A percentile compares a stretch with the other conserved stretches of the same genome.
Conservation (phyloP, 2,888 invertebrate genomes). For the Megamerina dolium region DNA sequence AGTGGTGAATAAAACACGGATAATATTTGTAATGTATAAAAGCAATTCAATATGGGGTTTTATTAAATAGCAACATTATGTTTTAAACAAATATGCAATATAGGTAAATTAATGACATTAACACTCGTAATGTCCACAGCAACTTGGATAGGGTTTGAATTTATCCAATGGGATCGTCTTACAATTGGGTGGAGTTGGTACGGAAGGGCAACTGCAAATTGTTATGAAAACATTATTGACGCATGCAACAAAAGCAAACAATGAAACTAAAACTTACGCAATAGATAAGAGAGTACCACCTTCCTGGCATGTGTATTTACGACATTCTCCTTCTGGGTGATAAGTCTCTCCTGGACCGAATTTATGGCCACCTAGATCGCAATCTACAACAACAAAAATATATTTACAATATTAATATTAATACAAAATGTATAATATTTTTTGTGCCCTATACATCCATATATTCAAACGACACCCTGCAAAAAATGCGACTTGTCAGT, state of each 20-base stretch:
- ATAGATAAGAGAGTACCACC: not conserved
- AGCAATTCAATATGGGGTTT: too few relatives aligned
- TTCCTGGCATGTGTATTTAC: not conserved
- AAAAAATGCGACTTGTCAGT: too few relatives aligned
- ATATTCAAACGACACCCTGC: too few relatives aligned
- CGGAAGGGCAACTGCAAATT: constrained; percentile 2
- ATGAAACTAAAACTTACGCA: not conserved
- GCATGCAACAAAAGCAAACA: not conserved
- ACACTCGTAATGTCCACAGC: constrained; percentile 3
- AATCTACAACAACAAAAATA: constrained; percentile 6
- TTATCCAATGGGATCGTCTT: not conserved
- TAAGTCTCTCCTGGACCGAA: not conserved
- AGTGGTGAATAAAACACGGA: too few relatives aligned
- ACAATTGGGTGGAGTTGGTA: not conserved
- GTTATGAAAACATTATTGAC: too few relatives aligned
- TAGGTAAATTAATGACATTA: too few relatives aligned
- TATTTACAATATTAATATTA: too few relatives aligned
- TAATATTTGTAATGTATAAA: too few relatives aligned
- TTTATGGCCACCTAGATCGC: not conserved
- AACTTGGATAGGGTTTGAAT: constrained; percentile 2
- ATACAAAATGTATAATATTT: too few relatives aligned
- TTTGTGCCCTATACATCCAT: too few relatives aligned
- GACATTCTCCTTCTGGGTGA: constrained; percentile 2
- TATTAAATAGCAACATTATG: too few relatives aligned
- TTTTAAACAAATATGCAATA: too few relatives aligned